These are phyloP conservation scores for Julus scanicus DNA, from an alignment of 2,888 invertebrate species.

Conservation along the genomic window DNA sequence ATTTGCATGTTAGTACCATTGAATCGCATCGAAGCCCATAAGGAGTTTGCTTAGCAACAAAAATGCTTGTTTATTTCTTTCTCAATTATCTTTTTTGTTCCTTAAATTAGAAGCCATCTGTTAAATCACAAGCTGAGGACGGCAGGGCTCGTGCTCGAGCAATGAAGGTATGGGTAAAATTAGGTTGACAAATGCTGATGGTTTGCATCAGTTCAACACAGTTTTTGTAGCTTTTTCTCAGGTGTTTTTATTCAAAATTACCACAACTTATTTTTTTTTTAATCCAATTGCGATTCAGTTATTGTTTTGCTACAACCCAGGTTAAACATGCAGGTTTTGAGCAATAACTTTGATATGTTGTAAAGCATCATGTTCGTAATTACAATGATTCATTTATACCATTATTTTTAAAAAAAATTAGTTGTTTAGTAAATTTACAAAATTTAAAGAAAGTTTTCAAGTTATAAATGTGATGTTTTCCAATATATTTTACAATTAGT, in stretches of 20 bases:
- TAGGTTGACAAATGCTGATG: not conserved
- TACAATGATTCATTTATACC: too few relatives aligned
- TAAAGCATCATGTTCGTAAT: too few relatives aligned
- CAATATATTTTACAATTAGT: not conserved
- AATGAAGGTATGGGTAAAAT: constrained; percentile 54
- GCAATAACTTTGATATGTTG: too few relatives aligned
- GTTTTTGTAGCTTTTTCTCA: not conserved
- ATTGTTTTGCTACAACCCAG: not conserved
- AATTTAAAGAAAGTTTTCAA: too few relatives aligned
- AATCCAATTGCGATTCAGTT: not conserved
- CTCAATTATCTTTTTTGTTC: constrained; percentile 52
- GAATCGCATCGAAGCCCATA: not conserved
- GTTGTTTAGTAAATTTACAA: too few relatives aligned
- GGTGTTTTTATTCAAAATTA: not conserved
- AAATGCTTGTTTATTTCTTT: constrained; percentile 48
- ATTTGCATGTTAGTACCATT: constrained; percentile 37
- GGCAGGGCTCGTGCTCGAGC: constrained; percentile 51
- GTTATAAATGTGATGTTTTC: not conserved
- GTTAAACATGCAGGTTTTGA: too few relatives aligned
- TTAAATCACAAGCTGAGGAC: constrained; percentile 54
- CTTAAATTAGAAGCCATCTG: constrained; percentile 55
- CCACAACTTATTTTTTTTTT: not conserved
- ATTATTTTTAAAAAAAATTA: not conserved
- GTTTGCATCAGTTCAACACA: not conserved
- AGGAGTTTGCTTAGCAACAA: constrained; percentile 21